Evolutionary conservation across 2,113 vertebrate species (phyloP), one percentile per base, ranked within the genome.

Genomic region (Festucalex cinctus): DNA sequence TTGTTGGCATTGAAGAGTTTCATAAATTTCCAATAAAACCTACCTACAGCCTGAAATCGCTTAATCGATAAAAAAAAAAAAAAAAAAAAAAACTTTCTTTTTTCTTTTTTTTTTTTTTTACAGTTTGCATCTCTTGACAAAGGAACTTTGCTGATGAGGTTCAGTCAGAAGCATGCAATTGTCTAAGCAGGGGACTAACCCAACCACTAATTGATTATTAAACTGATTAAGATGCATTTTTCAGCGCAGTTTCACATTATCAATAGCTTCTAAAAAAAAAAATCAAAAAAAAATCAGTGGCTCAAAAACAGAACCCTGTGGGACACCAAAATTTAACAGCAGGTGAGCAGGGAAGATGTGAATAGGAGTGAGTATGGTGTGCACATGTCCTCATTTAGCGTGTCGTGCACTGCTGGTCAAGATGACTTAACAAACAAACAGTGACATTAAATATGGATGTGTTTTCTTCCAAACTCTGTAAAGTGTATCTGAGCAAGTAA

Each of bases 381-480:
- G 22, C 37, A 43, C 22, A 14, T 20, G 36, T 59, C n/a, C n/a
- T n/a, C n/a, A n/a, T n/a, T n/a, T 62, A 14, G 32, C 35, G 51
- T 36, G 9, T 41, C 14, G 59, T 62, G 59, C 59, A 24, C n/a
- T 24, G 60, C 24, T 26, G 51, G 71, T 56, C 63, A 28, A 65
- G 69, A 79, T 73, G 63, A 78, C 65, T 78, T 76, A 75, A 75
- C 41, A 80, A 66, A 88, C 80, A 88, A 90, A 91, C 89, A 90
- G 75, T 82, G 72, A 82, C 87, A 93, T 91, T 86, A 92, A 91
- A 91, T 83, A 91, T 92, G 71, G 66, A 92, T 91, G 88, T 80
- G 74, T 89, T 86, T 74, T 82, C 81, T 83, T 78, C 69, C 78
- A 84, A 91, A 43, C 60, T 43, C 39, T 43, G 22, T 89, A 81